Percentiles rank a stretch among this genome's conserved stretches.
Evolutionary conservation across 2,113 vertebrate species (phyloP).

Genomic region (Heloderma charlesbogerti): DNA sequence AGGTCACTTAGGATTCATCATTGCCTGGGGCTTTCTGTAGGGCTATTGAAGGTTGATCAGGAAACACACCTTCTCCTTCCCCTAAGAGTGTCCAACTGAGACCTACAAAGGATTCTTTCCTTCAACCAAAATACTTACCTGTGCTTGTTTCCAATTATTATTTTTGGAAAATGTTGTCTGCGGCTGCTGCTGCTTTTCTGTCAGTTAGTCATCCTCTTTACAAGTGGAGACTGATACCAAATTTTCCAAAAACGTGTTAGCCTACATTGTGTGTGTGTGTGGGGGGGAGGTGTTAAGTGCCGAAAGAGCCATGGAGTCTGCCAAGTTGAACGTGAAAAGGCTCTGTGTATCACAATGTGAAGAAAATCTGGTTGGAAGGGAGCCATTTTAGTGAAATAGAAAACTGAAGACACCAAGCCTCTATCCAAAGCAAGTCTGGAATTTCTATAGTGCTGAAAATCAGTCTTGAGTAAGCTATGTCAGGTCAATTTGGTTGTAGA

Average conservation of each 20-base stretch:
- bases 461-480: neutral
- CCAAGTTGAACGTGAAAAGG: neutral
- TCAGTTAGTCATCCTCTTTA: conserved; percentile 27
- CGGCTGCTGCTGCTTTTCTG: neutral
- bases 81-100: neutral
- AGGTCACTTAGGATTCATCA: too few species aligned
- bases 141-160: conserved; percentile 9
- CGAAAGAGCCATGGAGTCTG: neutral
- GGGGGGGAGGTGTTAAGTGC: neutral
- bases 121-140: neutral
- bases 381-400: neutral
- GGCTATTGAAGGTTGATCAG: neutral
- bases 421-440: conserved; percentile 3
- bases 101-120: neutral
- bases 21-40: neutral
- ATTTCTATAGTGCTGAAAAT: neutral
- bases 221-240: conserved; percentile 23
- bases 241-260: too few species aligned
- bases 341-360: neutral
- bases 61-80: neutral
- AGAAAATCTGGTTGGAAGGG: neutral
- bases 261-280: neutral
- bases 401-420: neutral
- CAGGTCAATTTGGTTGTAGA: neutral
- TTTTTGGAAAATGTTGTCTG: conserved; percentile 23